phyloP scores from a whole-genome alignment of 1,140 invertebrate genomes.

The Dendrolimus kikuchii region DNA sequence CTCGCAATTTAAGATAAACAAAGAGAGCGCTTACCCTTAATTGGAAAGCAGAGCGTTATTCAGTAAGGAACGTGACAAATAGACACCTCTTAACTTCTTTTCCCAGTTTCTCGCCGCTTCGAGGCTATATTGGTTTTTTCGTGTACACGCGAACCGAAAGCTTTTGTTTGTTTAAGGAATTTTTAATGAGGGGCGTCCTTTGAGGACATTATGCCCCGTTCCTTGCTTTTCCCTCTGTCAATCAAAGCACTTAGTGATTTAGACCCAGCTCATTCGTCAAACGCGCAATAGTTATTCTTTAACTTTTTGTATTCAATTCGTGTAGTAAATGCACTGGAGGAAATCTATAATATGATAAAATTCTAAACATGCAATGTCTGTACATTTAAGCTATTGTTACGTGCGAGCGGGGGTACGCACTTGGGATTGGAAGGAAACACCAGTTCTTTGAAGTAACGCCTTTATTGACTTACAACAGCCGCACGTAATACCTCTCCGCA shows the following conservation, averaged over 20 bases:
- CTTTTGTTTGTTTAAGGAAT: constrained; percentile 61
- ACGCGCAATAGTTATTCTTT: too few relatives aligned
- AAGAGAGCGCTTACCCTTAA: constrained; percentile 71
- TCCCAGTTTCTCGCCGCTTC: constrained; percentile 53
- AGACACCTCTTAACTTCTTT: constrained; percentile 72
- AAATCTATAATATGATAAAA: too few relatives aligned
- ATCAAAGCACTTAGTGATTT: not conserved
- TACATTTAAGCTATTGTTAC: too few relatives aligned
- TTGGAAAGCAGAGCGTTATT: constrained; percentile 70
- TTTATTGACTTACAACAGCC: too few relatives aligned
- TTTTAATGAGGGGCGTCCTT: constrained; percentile 40
- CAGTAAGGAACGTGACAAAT: constrained; percentile 70
- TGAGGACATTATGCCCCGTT: not conserved
- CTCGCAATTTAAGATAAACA: constrained; percentile 72
- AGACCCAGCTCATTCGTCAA: too few relatives aligned
- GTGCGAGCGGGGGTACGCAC: too few relatives aligned
- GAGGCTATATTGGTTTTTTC: constrained; percentile 62
- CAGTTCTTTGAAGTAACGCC: too few relatives aligned
- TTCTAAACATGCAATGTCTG: too few relatives aligned
- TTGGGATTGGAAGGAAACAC: too few relatives aligned
- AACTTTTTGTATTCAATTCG: too few relatives aligned
- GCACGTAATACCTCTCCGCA: too few relatives aligned
- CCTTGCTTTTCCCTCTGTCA: not conserved
- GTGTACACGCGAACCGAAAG: constrained; percentile 40
- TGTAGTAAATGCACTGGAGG: too few relatives aligned